phyloP scores from a whole-genome alignment of 1,140 invertebrate species.

The Cherax destructor region DNA sequence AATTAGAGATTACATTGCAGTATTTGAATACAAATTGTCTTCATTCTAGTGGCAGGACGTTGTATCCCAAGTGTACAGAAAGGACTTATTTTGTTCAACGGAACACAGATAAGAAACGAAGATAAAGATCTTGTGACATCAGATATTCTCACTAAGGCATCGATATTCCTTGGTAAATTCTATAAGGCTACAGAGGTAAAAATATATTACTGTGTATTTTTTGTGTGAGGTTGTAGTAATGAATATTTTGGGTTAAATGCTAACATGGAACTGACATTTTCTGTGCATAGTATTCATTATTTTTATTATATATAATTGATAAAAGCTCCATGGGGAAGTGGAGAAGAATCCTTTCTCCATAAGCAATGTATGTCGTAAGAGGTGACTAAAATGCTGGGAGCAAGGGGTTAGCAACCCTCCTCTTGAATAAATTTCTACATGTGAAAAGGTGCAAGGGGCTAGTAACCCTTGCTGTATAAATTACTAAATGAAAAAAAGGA shows the following conservation, averaged over 20 bases:
- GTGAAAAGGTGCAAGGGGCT: too few species aligned
- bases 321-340: too few species aligned
- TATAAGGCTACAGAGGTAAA: slow-evolving; percentile 68
- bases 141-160: slow-evolving; percentile 52
- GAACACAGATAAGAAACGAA: slow-evolving; percentile 23
- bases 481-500: too few species aligned
- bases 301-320: too few species aligned
- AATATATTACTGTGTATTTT: not conserved
- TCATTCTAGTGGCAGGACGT: slow-evolving; percentile 67
- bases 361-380: too few species aligned
- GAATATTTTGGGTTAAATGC: not conserved
- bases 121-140: slow-evolving; percentile 17
- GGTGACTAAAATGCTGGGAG: too few species aligned
- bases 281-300: not conserved
- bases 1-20: not conserved
- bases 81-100: slow-evolving; percentile 7
- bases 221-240: not conserved
- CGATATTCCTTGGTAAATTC: slow-evolving; percentile 52
- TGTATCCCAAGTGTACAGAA: slow-evolving; percentile 67
- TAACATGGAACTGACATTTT: not conserved
- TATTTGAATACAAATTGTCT: not conserved
- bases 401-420: too few species aligned
- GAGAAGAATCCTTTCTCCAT: too few species aligned
- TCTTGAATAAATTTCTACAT: too few species aligned
- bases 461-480: too few species aligned